Conservation (phyloP, 1,140 invertebrate genomes). For the Asobara japonica region DNA sequence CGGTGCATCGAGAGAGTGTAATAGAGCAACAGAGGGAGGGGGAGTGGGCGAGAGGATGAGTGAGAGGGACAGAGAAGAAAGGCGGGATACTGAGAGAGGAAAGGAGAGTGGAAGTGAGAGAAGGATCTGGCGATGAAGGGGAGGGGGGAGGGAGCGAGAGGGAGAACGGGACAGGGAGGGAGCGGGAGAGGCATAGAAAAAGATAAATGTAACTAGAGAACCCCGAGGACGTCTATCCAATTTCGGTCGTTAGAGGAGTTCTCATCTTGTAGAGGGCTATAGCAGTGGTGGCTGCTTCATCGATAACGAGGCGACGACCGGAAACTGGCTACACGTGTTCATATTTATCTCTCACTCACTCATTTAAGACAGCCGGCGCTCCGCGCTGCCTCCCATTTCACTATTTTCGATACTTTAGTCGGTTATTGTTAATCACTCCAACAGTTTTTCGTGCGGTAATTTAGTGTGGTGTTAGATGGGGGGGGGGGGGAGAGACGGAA, state of each 20-base stretch:
- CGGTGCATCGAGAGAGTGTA: neutral
- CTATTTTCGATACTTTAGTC: neutral
- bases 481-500: no score
- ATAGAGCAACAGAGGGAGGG: neutral
- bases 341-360: slow-evolving; percentile 25
- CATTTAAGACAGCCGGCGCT: neutral
- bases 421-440: slow-evolving; percentile 1
- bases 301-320: slow-evolving; percentile 27
- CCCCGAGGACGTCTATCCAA: slow-evolving; percentile 18
- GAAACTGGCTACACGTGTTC: slow-evolving; percentile 22
- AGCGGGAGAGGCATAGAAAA: neutral
- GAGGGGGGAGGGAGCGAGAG: neutral
- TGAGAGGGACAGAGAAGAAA: neutral
- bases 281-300: neutral
- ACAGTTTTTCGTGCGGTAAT: neutral
- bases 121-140: neutral
- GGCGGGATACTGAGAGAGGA: neutral
- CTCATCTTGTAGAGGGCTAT: neutral
- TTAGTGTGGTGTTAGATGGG: no score
- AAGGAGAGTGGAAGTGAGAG: neutral
- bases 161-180: neutral
- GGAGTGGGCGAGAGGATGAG: neutral
- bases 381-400: neutral
- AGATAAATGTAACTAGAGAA: slow-evolving; percentile 30
- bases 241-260: slow-evolving; percentile 24